A percentile compares a stretch with the other conserved stretches of the same genome.
phyloP scores from a whole-genome alignment of 2,113 vertebrate species.

The Coreoperca whiteheadi region DNA sequence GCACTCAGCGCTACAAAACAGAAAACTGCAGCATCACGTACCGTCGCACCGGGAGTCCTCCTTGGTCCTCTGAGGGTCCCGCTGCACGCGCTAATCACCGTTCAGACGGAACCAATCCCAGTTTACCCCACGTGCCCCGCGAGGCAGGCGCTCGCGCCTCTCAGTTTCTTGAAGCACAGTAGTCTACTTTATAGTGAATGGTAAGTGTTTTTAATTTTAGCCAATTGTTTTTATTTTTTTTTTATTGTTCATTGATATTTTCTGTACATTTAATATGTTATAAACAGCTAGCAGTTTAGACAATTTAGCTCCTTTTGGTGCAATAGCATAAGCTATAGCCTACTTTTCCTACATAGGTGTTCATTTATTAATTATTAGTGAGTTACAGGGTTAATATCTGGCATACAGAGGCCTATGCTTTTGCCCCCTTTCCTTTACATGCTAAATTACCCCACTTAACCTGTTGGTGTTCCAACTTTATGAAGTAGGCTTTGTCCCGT shows the following conservation, averaged over 20 bases:
- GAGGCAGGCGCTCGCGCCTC: constrained; percentile 71
- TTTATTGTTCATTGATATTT: neutral
- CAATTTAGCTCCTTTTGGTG: neutral
- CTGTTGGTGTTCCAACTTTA: neutral
- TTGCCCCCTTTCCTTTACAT: neutral
- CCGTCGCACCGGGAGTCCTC: constrained; percentile 8
- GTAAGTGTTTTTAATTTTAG: neutral
- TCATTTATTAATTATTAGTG: neutral
- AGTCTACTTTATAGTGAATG: constrained; percentile 48
- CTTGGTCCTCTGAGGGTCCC: constrained; percentile 61
- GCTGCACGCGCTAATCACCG: constrained; percentile 75
- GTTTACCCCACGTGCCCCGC: constrained; percentile 68
- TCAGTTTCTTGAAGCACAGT: constrained; percentile 83
- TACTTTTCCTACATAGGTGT: neutral
- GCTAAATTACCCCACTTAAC: neutral
- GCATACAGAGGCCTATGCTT: neutral
- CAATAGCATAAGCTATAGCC: neutral
- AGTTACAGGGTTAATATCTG: neutral
- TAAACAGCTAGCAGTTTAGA: neutral
- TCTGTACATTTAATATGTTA: neutral
- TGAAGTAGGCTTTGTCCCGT: too few relatives aligned
- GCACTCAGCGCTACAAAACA: constrained; percentile 68
- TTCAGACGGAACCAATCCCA: constrained; percentile 77
- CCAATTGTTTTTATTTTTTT: neutral
- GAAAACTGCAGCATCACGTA: constrained; percentile 26